Evolutionary conservation across 2,113 vertebrate species (phyloP).

Genomic region (Perca fluviatilis): DNA sequence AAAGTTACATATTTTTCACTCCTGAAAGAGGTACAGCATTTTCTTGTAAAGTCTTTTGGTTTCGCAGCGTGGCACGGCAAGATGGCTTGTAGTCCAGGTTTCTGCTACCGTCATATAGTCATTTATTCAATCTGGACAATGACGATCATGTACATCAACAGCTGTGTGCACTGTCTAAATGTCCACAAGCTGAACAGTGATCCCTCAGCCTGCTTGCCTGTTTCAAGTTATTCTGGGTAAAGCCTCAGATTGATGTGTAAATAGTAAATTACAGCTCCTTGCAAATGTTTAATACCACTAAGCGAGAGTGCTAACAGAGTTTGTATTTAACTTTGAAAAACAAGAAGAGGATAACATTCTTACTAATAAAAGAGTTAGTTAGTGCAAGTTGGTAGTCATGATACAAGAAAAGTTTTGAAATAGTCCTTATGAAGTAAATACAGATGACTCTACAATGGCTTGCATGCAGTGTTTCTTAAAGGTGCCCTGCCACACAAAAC

Average conservation of each 20-base stretch:
- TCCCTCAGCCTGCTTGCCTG: background rate
- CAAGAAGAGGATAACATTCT: background rate
- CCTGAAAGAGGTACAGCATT: slow-evolving; percentile 36
- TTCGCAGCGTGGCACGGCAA: background rate
- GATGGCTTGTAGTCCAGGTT: slow-evolving; percentile 18
- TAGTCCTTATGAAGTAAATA: slow-evolving; percentile 4
- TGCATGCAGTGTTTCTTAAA: background rate
- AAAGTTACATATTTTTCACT: slow-evolving; percentile 4
- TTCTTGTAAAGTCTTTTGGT: slow-evolving; percentile 32
- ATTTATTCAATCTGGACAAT: slow-evolving; percentile 12
- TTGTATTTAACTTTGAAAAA: background rate
- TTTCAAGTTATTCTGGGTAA: slow-evolving; percentile 45
- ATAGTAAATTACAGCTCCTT: slow-evolving; percentile 7
- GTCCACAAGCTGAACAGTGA: slow-evolving; percentile 24
- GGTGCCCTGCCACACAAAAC: no score
- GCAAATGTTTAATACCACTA: slow-evolving; percentile 2
- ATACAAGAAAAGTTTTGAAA: slow-evolving; percentile 10
- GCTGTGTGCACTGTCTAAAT: background rate
- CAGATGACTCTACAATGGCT: slow-evolving; percentile 3
- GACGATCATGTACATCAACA: slow-evolving; percentile 10
- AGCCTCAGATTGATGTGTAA: slow-evolving; percentile 33
- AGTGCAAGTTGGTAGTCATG: slow-evolving; percentile 42
- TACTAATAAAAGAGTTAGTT: slow-evolving; percentile 29
- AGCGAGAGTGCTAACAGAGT: background rate
- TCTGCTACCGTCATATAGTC: background rate